Base-by-base conservation (phyloP, 2,797 vertebrate genomes). In the Karalla daura region DNA sequence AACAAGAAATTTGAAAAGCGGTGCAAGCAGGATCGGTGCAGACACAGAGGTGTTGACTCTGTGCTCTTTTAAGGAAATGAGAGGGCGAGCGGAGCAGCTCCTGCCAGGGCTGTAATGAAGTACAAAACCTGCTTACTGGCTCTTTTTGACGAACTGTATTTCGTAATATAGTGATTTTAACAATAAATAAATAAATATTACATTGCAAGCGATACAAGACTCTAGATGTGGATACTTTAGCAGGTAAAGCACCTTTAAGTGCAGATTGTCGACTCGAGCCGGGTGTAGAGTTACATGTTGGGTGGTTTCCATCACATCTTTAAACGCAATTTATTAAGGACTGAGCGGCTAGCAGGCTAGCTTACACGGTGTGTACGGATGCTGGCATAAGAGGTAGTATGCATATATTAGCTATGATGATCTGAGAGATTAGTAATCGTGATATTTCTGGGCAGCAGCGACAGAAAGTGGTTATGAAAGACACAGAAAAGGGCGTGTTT, bases 401-500 rank as follows among this genome's bases (percentile, higher is more conserved):
- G 25, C 7, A 5, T 5, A 3, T 3, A 1, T 12, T 0, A 7
- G 5, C 2, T 14, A 4, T 21, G 25, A 20, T 10, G 8, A 23
- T 10, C 10, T 6, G 28, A 20, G 37, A 58, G n/a, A 5, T 2
- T 0, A 12, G 10, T 4, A 8, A 32, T 8, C 18, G 33, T 18
- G 6, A 2, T 10, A 17, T n/a, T 5, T 39, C 21, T 5, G 30
- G 14, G n/a, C 15, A 33, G n/a, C 15, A 33, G 44, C 1, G 4
- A 24, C 7, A 52, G 32, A 36, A 9, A 61, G 47, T 5, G 21
- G 46, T 36, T 0, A 7, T 49, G n/a, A 39, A 69, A 63, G 50
- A 30, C 68, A 7, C 24, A 52, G 49, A 79, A 91, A 80, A 91
- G 90, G 90, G 90, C 87, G 90, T 88, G 82, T 88, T 36, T 83